phyloP scores from a whole-genome alignment of 2,888 invertebrate species.

The Thecocarcelia acutangulata region DNA sequence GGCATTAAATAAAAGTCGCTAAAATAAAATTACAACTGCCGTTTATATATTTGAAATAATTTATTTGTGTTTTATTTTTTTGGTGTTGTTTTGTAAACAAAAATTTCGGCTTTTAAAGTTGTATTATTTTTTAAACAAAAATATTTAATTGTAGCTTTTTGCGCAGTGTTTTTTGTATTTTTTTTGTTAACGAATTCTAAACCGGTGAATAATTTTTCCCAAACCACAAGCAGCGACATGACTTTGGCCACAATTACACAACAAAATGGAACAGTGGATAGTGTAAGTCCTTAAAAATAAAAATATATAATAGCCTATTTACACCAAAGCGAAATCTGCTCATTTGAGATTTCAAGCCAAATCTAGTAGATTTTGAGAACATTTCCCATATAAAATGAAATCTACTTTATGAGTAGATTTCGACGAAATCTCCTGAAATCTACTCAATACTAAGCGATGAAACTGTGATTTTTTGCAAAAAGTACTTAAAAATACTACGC shows the following conservation, averaged over 20 bases:
- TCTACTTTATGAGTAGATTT: no score
- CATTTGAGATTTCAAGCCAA: no score
- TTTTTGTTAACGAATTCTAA: background rate
- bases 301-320: background rate
- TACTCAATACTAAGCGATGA: no score
- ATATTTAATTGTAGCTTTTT: slow-evolving; percentile 1
- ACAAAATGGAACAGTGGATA: slow-evolving; percentile 47
- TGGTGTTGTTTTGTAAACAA: slow-evolving; percentile 6
- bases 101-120: background rate
- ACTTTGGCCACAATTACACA: slow-evolving; percentile 45
- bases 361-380: no score
- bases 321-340: no score
- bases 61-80: background rate
- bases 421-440: no score
- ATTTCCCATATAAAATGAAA: no score
- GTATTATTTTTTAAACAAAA: slow-evolving; percentile 14
- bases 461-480: no score
- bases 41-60: background rate
- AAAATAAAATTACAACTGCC: slow-evolving; percentile 18
- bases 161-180: background rate
- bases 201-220: background rate
- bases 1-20: slow-evolving; percentile 32
- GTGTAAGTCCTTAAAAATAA: slow-evolving; percentile 35
- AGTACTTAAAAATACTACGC: no score
- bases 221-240: slow-evolving; percentile 14